A percentile compares a stretch with the other conserved stretches of the same genome.
phyloP scores from a whole-genome alignment of 2,888 invertebrate genomes.

The Clunio marinus region DNA sequence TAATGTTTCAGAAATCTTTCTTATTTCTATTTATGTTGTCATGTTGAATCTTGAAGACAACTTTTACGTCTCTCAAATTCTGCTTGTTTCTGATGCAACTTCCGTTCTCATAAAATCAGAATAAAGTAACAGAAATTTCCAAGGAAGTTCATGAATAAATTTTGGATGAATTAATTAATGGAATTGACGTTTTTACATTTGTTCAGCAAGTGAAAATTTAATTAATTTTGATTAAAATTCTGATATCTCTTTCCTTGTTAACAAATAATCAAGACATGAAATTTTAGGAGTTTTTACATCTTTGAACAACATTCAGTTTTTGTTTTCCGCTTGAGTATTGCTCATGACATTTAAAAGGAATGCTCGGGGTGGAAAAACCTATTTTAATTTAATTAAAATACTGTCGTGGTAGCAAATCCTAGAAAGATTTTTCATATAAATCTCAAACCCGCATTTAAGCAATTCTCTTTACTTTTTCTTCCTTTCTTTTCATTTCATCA shows the following conservation, averaged over 20 bases:
- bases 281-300: background rate
- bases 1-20: background rate
- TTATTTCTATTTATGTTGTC: too few relatives aligned
- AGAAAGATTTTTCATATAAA: background rate
- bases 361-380: conserved; percentile 4
- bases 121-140: background rate
- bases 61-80: too few relatives aligned
- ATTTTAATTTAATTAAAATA: conserved; percentile 35
- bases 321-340: background rate
- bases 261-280: conserved; percentile 16
- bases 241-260: conserved; percentile 14
- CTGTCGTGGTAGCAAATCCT: conserved; percentile 27
- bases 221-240: conserved; percentile 19
- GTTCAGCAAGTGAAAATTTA: background rate
- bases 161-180: conserved; percentile 18
- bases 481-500: background rate
- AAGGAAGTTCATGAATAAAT: background rate
- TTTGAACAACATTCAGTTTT: background rate
- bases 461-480: background rate
- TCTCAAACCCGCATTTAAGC: conserved; percentile 27
- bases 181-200: conserved; percentile 12
- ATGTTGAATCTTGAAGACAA: too few relatives aligned
- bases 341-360: conserved; percentile 21
- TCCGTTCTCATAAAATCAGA: background rate
- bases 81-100: too few relatives aligned